phyloP scores from a whole-genome alignment of 1,140 invertebrate genomes.

The Drosophila kanapiae region DNA sequence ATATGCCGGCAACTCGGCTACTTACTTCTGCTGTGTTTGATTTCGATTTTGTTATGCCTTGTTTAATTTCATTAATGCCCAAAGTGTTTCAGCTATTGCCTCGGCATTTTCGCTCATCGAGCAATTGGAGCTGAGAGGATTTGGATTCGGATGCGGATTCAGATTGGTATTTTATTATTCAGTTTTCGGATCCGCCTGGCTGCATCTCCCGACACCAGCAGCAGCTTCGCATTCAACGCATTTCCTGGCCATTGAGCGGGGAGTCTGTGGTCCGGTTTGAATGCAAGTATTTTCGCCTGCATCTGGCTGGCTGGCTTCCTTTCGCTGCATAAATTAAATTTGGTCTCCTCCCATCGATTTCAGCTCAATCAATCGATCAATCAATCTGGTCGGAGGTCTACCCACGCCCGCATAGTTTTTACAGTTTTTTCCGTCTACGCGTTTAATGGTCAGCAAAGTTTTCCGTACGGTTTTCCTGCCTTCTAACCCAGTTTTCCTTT shows the following conservation, averaged over 20 bases:
- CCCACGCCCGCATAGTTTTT: conserved; percentile 40
- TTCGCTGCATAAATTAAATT: conserved; percentile 42
- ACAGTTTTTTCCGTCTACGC: background rate
- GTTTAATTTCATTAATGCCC: conserved; percentile 68
- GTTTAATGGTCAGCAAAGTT: conserved; percentile 4
- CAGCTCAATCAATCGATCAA: conserved; percentile 64
- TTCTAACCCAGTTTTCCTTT: conserved; percentile 68
- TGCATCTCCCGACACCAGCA: background rate
- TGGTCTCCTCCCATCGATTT: conserved; percentile 22
- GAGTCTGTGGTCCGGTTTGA: conserved; percentile 19
- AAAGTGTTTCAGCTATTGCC: conserved; percentile 15
- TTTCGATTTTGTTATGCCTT: conserved; percentile 68
- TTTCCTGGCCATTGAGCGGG: conserved; percentile 20
- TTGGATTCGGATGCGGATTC: conserved; percentile 6
- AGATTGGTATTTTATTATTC: background rate
- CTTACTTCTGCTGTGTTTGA: conserved; percentile 29
- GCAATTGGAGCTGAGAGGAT: conserved; percentile 45
- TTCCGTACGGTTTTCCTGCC: conserved; percentile 38
- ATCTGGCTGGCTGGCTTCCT: conserved; percentile 12
- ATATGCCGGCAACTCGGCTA: conserved; percentile 8
- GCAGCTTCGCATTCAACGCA: conserved; percentile 25
- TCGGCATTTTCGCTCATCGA: conserved; percentile 17
- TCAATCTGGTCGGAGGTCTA: conserved; percentile 56
- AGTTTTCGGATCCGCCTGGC: conserved; percentile 22
- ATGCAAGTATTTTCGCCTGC: conserved; percentile 5